phyloP scores from a whole-genome alignment of 1,140 invertebrate genomes.

The Drosophila grimshawi region DNA sequence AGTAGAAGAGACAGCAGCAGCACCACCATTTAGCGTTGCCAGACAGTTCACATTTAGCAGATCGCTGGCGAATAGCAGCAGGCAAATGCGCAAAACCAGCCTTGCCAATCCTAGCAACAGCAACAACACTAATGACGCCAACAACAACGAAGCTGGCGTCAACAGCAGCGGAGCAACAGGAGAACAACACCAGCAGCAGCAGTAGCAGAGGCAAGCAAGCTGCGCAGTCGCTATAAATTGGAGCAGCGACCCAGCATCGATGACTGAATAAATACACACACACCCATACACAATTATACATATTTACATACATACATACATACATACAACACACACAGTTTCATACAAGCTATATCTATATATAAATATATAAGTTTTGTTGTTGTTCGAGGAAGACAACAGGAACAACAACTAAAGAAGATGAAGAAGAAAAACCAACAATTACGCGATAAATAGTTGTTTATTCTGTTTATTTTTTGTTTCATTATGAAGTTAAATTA shows the following conservation, averaged over 20 bases:
- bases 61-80: background rate
- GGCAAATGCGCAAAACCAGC: background rate
- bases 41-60: background rate
- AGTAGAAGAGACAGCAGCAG: background rate
- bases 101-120: background rate
- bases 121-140: background rate
- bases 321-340: background rate
- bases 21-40: background rate
- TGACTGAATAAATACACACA: conserved; percentile 38
- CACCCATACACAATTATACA: background rate
- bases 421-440: background rate
- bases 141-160: background rate
- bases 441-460: conserved; percentile 18
- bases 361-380: background rate
- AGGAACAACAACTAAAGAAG: background rate
- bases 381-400: background rate
- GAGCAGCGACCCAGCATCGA: conserved; percentile 35
- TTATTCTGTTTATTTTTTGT: conserved; percentile 25
- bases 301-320: background rate
- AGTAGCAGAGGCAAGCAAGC: background rate
- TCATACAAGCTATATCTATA: background rate
- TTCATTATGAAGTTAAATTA: conserved; percentile 29
- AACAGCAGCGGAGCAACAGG: too few relatives aligned
- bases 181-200: background rate
- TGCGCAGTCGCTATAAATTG: conserved; percentile 55